phyloP scores from a whole-genome alignment of 53 echinoderm and acorn worm species.

The Echinometra lucunter region DNA sequence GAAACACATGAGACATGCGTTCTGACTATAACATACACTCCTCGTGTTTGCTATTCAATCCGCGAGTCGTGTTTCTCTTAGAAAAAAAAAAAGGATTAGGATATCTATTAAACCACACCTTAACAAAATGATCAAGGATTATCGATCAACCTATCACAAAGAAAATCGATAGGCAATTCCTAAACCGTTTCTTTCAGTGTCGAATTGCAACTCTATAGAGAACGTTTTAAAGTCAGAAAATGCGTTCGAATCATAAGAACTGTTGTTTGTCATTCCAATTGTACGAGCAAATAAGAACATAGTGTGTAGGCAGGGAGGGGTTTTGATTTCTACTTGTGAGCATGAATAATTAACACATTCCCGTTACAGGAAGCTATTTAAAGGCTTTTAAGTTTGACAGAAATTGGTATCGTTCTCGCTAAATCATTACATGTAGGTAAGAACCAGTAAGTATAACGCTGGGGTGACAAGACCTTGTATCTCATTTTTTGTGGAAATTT shows the following conservation, averaged over 20 bases:
- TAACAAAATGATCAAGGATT: neutral
- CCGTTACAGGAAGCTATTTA: neutral
- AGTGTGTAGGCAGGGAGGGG: neutral
- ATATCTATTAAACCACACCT: neutral
- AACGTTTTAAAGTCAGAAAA: slow-evolving; percentile 39
- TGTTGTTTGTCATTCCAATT: slow-evolving; percentile 6
- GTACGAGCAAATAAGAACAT: neutral
- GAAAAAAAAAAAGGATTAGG: neutral
- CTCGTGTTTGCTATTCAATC: neutral
- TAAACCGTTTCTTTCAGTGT: neutral
- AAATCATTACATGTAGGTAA: too few species aligned
- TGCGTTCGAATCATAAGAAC: neutral
- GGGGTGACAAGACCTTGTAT: too few species aligned
- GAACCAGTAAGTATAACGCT: too few species aligned
- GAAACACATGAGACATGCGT: too few species aligned
- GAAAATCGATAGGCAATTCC: slow-evolving; percentile 10
- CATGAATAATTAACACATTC: slow-evolving; percentile 20
- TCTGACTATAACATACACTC: neutral
- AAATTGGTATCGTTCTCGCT: neutral
- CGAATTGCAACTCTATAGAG: neutral
- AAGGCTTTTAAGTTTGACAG: neutral
- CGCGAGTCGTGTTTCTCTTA: neutral
- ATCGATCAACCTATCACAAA: slow-evolving; percentile 25
- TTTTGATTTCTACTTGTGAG: neutral
- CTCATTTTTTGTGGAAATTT: too few species aligned